Evolutionary conservation across 2,888 invertebrate species (phyloP).

Genomic region (Scaptomyza polygonia): DNA sequence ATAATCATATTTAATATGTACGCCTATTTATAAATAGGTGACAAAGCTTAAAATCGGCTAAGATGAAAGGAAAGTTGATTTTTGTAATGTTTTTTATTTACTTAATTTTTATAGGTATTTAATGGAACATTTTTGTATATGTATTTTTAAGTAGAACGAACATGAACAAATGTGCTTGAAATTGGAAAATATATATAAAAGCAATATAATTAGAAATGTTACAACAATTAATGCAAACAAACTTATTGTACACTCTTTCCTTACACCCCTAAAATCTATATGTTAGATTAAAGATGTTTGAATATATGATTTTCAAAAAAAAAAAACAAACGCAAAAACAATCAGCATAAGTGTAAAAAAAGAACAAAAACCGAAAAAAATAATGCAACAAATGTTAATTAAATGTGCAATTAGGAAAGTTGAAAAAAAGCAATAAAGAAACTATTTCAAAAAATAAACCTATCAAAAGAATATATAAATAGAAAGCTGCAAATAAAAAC

Average conservation of each 20-base stretch:
- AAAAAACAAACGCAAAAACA: conserved; percentile 64
- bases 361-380: conserved; percentile 1
- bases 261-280: conserved; percentile 1
- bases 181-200: not conserved
- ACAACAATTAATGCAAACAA: not conserved
- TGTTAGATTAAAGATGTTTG: conserved; percentile 22
- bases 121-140: conserved; percentile 7
- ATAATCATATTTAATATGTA: conserved; percentile 16
- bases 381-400: conserved; percentile 65
- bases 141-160: conserved; percentile 48
- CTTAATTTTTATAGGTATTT: conserved; percentile 3
- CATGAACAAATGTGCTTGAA: conserved; percentile 25
- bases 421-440: conserved; percentile 51
- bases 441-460: conserved; percentile 20
- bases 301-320: conserved; percentile 34
- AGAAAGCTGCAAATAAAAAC: conserved; percentile 31
- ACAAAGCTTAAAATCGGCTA: not conserved
- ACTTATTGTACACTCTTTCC: conserved; percentile 8
- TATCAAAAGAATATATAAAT: conserved; percentile 15
- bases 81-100: conserved; percentile 4
- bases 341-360: conserved; percentile 46
- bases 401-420: conserved; percentile 71
- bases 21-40: not conserved
- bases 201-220: conserved; percentile 1
- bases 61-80: not conserved